Percentiles rank a stretch among this genome's conserved stretches.
These are phyloP conservation scores for Dromas ardeola DNA, from an alignment of 2,113 vertebrate species.

Conservation along the genomic window DNA sequence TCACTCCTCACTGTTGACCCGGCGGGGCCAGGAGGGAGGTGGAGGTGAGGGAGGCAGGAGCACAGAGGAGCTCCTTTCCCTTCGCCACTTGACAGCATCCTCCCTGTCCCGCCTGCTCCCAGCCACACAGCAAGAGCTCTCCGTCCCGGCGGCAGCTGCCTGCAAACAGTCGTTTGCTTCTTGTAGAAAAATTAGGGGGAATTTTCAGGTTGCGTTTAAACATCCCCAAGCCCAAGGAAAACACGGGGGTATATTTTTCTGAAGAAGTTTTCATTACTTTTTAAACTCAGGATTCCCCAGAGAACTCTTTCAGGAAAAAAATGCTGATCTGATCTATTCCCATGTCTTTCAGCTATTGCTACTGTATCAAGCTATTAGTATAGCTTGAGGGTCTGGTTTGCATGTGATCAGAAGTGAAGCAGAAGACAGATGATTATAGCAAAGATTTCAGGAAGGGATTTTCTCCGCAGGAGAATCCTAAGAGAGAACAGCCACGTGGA, in stretches of 20 bases:
- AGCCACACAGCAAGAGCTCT: neutral
- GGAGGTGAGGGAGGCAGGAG: neutral
- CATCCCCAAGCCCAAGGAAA: neutral
- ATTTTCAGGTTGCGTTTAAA: neutral
- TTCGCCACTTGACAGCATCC: neutral
- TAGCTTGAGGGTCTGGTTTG: neutral
- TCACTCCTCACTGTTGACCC: neutral
- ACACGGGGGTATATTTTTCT: neutral
- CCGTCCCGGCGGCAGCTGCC: neutral
- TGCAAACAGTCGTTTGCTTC: neutral
- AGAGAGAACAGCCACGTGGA: neutral
- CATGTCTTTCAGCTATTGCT: neutral
- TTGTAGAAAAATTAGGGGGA: neutral
- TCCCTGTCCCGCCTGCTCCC: neutral
- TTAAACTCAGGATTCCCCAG: neutral
- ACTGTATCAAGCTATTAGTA: neutral
- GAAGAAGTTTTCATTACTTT: neutral
- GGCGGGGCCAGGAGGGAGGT: neutral
- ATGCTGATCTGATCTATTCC: neutral
- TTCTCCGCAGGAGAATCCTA: neutral
- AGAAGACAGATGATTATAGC: neutral
- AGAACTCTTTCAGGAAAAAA: neutral
- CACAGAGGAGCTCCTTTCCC: neutral
- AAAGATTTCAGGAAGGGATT: neutral
- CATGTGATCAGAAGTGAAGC: neutral